A percentile compares a stretch with the other conserved stretches of the same genome.
Conservation (phyloP, 2,888 invertebrate species). For the Drosophila mulleri region DNA sequence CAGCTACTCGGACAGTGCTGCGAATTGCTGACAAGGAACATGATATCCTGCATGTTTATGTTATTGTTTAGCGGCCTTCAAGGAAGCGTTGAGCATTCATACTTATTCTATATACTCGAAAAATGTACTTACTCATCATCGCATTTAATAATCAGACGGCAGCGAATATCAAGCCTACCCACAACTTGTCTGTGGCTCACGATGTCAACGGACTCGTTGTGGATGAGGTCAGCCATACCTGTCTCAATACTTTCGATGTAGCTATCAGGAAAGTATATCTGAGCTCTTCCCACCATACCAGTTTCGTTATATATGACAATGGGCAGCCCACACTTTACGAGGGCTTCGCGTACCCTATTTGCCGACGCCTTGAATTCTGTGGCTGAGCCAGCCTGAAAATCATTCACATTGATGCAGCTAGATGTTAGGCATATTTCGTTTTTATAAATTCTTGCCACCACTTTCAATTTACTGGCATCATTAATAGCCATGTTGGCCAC, state of each 20-base stretch:
- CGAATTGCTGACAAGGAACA: conserved; percentile 68
- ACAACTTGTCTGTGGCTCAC: conserved; percentile 20
- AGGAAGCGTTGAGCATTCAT: neutral
- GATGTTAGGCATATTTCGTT: conserved; percentile 59
- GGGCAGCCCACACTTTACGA: conserved; percentile 64
- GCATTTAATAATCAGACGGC: conserved; percentile 70
- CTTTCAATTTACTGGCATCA: conserved; percentile 50
- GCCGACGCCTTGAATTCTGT: conserved; percentile 58
- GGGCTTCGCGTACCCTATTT: conserved; percentile 41
- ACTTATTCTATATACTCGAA: neutral
- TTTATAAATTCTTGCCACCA: conserved; percentile 61
- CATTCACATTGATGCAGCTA: conserved; percentile 74
- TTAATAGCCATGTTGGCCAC: conserved; percentile 26
- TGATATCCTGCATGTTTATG: conserved; percentile 71
- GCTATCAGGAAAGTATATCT: conserved; percentile 62
- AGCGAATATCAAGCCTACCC: conserved; percentile 60
- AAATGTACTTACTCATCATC: conserved; percentile 24
- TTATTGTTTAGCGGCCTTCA: conserved; percentile 14
- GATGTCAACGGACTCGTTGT: conserved; percentile 55
- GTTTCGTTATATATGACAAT: conserved; percentile 55
- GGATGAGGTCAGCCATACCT: conserved; percentile 55
- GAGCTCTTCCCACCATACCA: conserved; percentile 58
- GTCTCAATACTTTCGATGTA: conserved; percentile 55
- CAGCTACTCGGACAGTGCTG: conserved; percentile 32
- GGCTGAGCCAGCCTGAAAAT: conserved; percentile 68